Evolutionary conservation across 2,888 invertebrate species (phyloP).

Genomic region (Cryptocephalus moraei): DNA sequence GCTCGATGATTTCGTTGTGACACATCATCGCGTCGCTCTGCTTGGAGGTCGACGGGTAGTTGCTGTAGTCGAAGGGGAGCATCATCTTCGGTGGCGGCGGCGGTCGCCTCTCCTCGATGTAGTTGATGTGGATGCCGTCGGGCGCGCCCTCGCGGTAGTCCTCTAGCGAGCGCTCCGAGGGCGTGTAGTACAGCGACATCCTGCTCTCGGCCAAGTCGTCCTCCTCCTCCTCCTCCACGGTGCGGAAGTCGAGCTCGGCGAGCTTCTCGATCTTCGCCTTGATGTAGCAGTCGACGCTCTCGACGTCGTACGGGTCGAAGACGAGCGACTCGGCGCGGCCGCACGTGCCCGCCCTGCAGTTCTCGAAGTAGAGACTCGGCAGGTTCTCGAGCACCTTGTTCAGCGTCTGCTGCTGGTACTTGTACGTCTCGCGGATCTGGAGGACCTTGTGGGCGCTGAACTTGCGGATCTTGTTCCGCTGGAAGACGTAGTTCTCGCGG

Average conservation of each 20-base stretch:
- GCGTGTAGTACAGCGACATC: slow-evolving; percentile 72
- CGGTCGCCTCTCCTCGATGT: slow-evolving; percentile 43
- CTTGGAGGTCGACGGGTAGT: slow-evolving; percentile 35
- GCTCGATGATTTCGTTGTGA: too few species aligned
- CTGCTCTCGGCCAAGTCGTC: slow-evolving; percentile 55
- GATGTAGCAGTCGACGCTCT: slow-evolving; percentile 57
- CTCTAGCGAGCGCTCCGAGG: slow-evolving; percentile 63
- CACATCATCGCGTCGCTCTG: slow-evolving; percentile 2
- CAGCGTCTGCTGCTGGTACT: slow-evolving; percentile 89
- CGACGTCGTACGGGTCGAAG: slow-evolving; percentile 55
- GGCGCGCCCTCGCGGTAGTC: slow-evolving; percentile 37
- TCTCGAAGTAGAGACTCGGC: slow-evolving; percentile 83
- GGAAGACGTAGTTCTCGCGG: slow-evolving; percentile 90
- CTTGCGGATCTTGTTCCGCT: slow-evolving; percentile 86
- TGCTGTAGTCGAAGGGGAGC: not conserved
- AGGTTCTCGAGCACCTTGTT: slow-evolving; percentile 90
- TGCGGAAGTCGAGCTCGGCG: slow-evolving; percentile 40
- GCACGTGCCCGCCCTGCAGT: slow-evolving; percentile 79
- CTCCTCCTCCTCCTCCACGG: too few species aligned
- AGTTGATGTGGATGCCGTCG: slow-evolving; percentile 54
- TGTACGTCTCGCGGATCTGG: slow-evolving; percentile 83
- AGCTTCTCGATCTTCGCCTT: slow-evolving; percentile 56
- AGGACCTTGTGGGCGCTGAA: slow-evolving; percentile 90
- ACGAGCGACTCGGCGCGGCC: slow-evolving; percentile 65
- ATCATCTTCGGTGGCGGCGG: slow-evolving; percentile 24